Base-by-base conservation (phyloP, 2,797 vertebrate genomes). In the Periophthalmus magnuspinnatus region DNA sequence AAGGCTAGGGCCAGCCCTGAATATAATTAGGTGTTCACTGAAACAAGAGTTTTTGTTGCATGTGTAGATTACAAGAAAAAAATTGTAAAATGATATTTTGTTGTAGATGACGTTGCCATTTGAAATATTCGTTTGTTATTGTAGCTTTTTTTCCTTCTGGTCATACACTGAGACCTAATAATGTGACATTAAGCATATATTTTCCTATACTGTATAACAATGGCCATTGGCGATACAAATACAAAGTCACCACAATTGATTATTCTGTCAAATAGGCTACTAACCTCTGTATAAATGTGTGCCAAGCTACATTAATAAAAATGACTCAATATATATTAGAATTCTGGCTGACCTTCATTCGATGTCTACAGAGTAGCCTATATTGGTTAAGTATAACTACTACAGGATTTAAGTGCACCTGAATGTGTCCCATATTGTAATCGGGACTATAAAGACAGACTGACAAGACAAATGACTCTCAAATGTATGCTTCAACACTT, bases 241-340 rank as follows among this genome's bases (percentile, higher is more conserved):
- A n/a, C 24, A 57, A 3, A 3, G 54, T 71, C 28, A 72, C 32
- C 13, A 71, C 77, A 48, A 65, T 61, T 56, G 70, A 71, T 22
- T 66, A 11, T 14, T 74, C 22, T 70, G 77, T 85, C 69, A 79
- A 78, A 81, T n/a, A n/a, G 28, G 28, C 1, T 36, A 84, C 71
- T 67, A 81, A 74, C 67, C 67, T 67, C 33, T 16, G 61, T 8
- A 14, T 47, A 52, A 41, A 65, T 69, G 41, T 73, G 59, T 72
- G 22, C 59, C 68, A 77, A 63, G 47, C 47, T 62, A 22, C 24
- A 34, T 67, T 57, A 72, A 68, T 57, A 55, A 48, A 54, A 9
- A 63, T 77, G 71, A 33, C 65, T 52, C 45, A 73, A 41, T 1
- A 65, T 32, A 62, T 2, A 34, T 52, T 52, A 67, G 57, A 68